Evolutionary conservation across 2,113 vertebrate genomes (phyloP), one percentile per base, ranked within the genome.

Genomic region (Muscicapa adusta): DNA sequence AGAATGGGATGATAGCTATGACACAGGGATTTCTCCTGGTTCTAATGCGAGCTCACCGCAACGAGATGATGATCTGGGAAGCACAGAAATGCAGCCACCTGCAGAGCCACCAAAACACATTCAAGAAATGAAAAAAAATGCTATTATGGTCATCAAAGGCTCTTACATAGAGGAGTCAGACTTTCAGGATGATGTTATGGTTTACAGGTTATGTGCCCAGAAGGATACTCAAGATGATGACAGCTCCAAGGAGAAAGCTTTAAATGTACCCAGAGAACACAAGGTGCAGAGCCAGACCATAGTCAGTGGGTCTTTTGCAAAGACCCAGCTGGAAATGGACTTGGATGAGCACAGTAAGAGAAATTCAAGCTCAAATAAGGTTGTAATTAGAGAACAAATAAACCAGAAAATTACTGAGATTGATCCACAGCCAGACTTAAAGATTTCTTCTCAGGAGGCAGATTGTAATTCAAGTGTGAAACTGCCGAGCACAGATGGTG

Each of bases 1-100:
- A 85, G 99, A 99, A 96, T 99, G 99, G 99, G 99, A 99, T 19
- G 98, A 99, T 63, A 99, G 98, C 92, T 99, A 99, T 0, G 99
- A 99, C 33, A 98, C 98, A 0, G 98, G 98, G 9, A 98, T 98
- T 95, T 98, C 97, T 33, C 97, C 97, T 6, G 97, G 97, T 56
- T 97, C 97, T 6, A 96, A 97, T 3, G 87, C 66, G n/a, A 96
- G 96, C 68, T 97, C 97, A 18, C 95, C 89, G 0, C 97, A 94
- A 28, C 94, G 74, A 0, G 79, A 61, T 5, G 94, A 95, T 14
- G 90, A 96, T 12, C 18, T 88, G 28, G 97, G 95, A 48, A 88
- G 34, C 11, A 28, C 91, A 12, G 80, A 94, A 13, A 50, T 77
- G 8, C 94, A 96, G 14, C 95, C 77, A 29, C 96, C 97, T 2